phyloP scores from a whole-genome alignment of 2,888 invertebrate species.

The Noctuana brunneofusca region DNA sequence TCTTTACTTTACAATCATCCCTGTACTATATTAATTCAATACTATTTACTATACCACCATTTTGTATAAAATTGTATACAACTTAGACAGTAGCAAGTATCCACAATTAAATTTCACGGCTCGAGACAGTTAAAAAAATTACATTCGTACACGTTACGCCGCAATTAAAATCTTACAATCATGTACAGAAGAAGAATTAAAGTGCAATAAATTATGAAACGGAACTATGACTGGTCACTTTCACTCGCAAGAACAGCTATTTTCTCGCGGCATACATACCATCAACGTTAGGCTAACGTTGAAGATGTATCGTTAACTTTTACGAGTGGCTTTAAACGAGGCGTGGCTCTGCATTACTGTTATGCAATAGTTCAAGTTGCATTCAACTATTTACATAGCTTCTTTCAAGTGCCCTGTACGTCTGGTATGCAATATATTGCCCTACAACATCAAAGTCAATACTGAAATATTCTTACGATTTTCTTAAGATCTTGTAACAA shows the following conservation, averaged over 20 bases:
- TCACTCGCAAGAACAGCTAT: conserved; percentile 72
- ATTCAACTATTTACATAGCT: conserved; percentile 16
- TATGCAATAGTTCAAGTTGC: conserved; percentile 49
- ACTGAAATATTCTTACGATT: too few species aligned
- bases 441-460: conserved; percentile 9
- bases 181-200: conserved; percentile 44
- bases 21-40: background rate
- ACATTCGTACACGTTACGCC: conserved; percentile 14
- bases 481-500: background rate
- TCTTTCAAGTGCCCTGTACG: conserved; percentile 14
- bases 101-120: conserved; percentile 10
- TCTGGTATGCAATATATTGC: conserved; percentile 21
- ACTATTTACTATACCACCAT: background rate
- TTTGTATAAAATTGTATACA: too few species aligned
- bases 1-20: background rate
- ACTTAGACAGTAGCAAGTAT: background rate
- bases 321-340: conserved; percentile 52
- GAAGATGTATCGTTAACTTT: conserved; percentile 64
- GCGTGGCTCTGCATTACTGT: conserved; percentile 47
- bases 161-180: conserved; percentile 31
- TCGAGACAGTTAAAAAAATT: conserved; percentile 11
- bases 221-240: conserved; percentile 72
- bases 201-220: conserved; percentile 68
- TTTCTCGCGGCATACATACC: conserved; percentile 61
- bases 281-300: conserved; percentile 42